Evolutionary conservation across 2,888 invertebrate genomes (phyloP), one percentile per base, ranked within the genome.

Genomic region (Drosophila nr. perissopoda): DNA sequence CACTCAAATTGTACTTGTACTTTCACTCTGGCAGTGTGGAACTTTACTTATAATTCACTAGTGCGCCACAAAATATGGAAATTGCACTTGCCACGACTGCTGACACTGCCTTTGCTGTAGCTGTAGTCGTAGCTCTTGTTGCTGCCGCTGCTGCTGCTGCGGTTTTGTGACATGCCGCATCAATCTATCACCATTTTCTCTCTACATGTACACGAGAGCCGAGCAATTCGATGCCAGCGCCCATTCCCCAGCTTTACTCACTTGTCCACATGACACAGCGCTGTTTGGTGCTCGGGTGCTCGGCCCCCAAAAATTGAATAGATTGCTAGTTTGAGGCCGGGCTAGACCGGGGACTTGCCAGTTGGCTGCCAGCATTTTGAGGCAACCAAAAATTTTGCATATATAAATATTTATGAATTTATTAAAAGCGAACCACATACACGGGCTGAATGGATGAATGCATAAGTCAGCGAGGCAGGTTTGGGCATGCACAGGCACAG

Each of bases 351-450:
- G 49, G 49, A 49, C 62, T 68, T 67, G 70, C 61, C 74, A 68
- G 72, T 82, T 85, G 74, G 76, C 74, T 80, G 85, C 74, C 79
- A 75, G 83, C 79, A 79, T 88, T 89, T 86, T 86, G 60, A 63
- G 64, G 66, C 46, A 46, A 46, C 46, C 46, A 18, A 46, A 46
- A 72, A 84, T 92, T 92, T 92, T 92, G 92, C 92, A 92, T 92
- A 89, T 87, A 92, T 92, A 92, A 92, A 92, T 92, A 92, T 92
- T 92, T 92, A 92, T 92, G 92, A 91, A 92, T 95, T 91, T 95
- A 95, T 92, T 95, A 91, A 91, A 90, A 90, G 87, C 77, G 87
- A 85, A 79, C 81, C 81, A 80, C 82, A 74, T 73, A 74, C 76
- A 79, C 73, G 76, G 74, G 78, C 65, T 75, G 77, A 82, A 78